Conservation (phyloP, 2,888 invertebrate species). For the Aphodius sticticus region DNA sequence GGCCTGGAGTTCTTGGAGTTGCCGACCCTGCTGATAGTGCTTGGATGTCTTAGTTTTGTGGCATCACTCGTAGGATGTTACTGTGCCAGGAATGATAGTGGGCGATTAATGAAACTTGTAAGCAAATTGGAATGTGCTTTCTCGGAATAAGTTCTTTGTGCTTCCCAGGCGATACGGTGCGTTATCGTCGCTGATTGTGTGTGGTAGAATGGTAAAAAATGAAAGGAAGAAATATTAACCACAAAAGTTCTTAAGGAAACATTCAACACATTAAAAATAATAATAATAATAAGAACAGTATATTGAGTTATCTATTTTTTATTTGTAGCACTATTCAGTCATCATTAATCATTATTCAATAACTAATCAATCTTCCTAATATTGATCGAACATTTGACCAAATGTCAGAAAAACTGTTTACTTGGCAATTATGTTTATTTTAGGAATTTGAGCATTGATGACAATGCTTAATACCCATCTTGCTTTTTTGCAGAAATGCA, state of each 20-base stretch:
- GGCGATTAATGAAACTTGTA: slow-evolving; percentile 44
- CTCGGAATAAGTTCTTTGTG: background rate
- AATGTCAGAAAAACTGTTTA: too few relatives aligned
- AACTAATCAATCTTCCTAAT: too few relatives aligned
- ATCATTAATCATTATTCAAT: too few relatives aligned
- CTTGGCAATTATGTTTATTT: too few relatives aligned
- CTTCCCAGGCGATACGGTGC: background rate
- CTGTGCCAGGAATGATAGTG: slow-evolving; percentile 46
- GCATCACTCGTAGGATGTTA: slow-evolving; percentile 48
- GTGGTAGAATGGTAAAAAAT: background rate
- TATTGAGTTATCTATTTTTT: too few relatives aligned
- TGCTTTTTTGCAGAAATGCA: too few relatives aligned
- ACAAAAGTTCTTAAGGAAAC: background rate
- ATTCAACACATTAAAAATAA: too few relatives aligned
- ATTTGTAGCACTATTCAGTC: too few relatives aligned
- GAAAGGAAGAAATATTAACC: background rate
- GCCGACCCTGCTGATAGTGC: slow-evolving; percentile 69
- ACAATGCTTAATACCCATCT: too few relatives aligned
- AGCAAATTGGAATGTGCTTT: slow-evolving; percentile 32
- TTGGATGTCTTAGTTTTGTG: slow-evolving; percentile 68
- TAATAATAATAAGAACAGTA: too few relatives aligned
- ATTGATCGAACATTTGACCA: too few relatives aligned
- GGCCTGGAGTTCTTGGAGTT: slow-evolving; percentile 57
- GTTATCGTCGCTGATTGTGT: background rate
- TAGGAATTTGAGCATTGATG: too few relatives aligned